These are phyloP conservation scores for Lucilia sericata DNA, from an alignment of 1,140 invertebrate species.

Conservation along the genomic window DNA sequence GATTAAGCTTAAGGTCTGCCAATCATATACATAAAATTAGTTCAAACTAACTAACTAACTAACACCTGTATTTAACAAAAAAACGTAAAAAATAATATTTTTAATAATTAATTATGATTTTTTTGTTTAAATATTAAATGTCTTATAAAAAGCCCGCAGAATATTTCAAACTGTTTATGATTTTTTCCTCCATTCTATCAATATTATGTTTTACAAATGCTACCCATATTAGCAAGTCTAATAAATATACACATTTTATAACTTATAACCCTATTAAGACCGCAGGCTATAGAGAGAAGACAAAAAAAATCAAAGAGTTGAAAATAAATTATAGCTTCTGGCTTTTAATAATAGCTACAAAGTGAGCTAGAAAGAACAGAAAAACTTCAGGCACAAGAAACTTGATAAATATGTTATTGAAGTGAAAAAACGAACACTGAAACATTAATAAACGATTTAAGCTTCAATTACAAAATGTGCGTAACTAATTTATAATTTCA, in stretches of 20 bases:
- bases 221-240: background rate
- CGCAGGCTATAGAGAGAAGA: background rate
- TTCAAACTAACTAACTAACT: background rate
- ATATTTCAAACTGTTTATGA: background rate
- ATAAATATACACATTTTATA: background rate
- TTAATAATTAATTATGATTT: background rate
- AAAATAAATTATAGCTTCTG: conserved; percentile 13
- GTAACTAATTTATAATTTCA: conserved; percentile 58
- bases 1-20: too few relatives aligned
- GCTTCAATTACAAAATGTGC: conserved; percentile 61
- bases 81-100: background rate
- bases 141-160: background rate
- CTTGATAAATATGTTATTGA: background rate
- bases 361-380: background rate
- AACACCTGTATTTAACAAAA: background rate
- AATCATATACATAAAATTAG: background rate
- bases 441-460: conserved; percentile 36
- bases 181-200: background rate
- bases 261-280: background rate
- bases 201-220: background rate
- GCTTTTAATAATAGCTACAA: background rate
- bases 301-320: background rate
- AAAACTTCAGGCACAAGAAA: background rate
- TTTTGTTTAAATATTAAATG: background rate
- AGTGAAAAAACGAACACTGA: background rate